These are phyloP conservation scores for Lasiurus cinereus DNA, from an alignment of 2,113 vertebrate species.

Conservation along the genomic window DNA sequence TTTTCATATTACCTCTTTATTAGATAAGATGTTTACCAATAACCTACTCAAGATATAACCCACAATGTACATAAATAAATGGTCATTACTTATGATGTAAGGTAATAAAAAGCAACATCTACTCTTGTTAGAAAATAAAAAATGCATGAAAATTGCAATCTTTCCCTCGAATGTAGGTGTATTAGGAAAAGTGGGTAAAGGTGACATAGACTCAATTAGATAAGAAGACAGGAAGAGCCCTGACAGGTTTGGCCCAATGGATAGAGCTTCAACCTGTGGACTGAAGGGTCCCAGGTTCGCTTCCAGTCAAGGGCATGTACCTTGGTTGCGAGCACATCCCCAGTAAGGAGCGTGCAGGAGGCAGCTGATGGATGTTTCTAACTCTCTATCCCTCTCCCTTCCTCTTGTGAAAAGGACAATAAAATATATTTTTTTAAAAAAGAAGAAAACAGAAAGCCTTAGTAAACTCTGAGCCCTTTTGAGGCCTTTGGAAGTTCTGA, in stretches of 20 bases:
- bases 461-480: neutral
- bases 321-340: too few relatives aligned
- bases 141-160: neutral
- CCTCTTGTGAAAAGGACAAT: too few relatives aligned
- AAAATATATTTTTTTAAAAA: too few relatives aligned
- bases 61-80: slow-evolving; percentile 1
- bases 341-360: too few relatives aligned
- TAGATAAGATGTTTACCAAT: neutral
- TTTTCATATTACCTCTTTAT: too few relatives aligned
- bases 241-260: too few relatives aligned
- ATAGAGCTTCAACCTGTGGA: too few relatives aligned
- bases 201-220: neutral
- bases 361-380: too few relatives aligned
- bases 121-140: slow-evolving; percentile 44
- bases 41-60: slow-evolving; percentile 9
- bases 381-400: too few relatives aligned
- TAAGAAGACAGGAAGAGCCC: neutral
- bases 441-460: neutral
- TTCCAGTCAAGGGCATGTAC: too few relatives aligned
- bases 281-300: too few relatives aligned
- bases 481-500: neutral
- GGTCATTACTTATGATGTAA: neutral
- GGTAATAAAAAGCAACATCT: slow-evolving; percentile 13
- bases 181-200: neutral
- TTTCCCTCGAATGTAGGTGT: neutral